phyloP scores from a whole-genome alignment of 2,888 invertebrate genomes.

The Eledone cirrhosa region DNA sequence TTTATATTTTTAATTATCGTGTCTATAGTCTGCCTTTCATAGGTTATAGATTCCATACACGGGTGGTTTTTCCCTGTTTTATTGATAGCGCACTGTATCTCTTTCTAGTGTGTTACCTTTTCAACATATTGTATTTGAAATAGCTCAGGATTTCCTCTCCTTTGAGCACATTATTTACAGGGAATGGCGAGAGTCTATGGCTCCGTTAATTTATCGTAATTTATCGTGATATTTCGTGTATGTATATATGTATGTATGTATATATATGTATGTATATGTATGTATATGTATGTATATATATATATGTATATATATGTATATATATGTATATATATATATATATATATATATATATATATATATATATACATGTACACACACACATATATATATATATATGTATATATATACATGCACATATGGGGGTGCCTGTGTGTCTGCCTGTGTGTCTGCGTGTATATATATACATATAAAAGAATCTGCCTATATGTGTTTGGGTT shows the following conservation, averaged over 20 bases:
- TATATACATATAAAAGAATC: not conserved
- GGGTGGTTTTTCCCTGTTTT: too few species aligned
- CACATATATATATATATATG: not conserved
- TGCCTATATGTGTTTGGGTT: not conserved
- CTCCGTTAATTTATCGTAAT: too few species aligned
- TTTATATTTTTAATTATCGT: too few species aligned
- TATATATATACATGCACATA: not conserved
- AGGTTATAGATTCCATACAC: too few species aligned
- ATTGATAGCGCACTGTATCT: too few species aligned
- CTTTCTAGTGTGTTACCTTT: too few species aligned
- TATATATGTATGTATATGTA: not conserved
- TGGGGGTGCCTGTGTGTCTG: not conserved
- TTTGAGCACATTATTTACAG: too few species aligned
- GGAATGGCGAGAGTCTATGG: too few species aligned
- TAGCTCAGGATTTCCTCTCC: too few species aligned
- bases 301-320: not conserved
- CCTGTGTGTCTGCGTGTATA: not conserved
- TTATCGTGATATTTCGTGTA: not conserved
- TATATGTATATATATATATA: constrained; percentile 1
- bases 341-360: not conserved
- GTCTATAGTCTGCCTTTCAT: too few species aligned
- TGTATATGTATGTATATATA: not conserved
- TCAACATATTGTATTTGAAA: too few species aligned
- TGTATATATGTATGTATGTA: not conserved
- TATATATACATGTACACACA: not conserved